Evolutionary conservation across 2,797 vertebrate species (phyloP), one percentile per base, ranked within the genome.

Genomic region (Cottoperca gobio): DNA sequence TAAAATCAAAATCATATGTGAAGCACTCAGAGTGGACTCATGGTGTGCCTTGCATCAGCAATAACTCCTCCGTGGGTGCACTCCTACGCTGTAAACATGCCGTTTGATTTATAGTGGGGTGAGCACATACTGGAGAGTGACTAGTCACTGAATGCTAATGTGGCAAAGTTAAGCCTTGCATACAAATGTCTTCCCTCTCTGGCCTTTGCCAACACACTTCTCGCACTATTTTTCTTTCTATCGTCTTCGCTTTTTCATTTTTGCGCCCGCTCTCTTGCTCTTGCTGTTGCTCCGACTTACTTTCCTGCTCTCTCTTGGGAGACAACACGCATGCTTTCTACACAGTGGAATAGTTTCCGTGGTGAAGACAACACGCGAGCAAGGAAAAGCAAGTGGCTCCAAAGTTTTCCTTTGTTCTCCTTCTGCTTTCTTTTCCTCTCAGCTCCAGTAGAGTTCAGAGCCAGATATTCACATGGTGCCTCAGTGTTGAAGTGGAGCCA

Each of bases 71-170:
- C 13, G 39, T 26, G 28, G 19, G 45, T 76, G 65, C 63, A 13
- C 74, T 81, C 59, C 81, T 40, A 3, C 13, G 73, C 80, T 50
- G 82, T 87, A 91, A 92, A 93, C 91, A 89, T 74, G 83, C 65
- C 35, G 76, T 86, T 84, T 90, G 88, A 90, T 88, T 91, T 85
- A 92, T 79, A 57, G 75, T 33, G 71, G 65, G 53, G 60, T 26
- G 81, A 87, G 62, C 69, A 83, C 82, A 79, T 68, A 79, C 76
- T 65, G 63, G 53, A 85, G 88, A 90, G 83, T 82, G 73, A 81
- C 78, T 78, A 81, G 86, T 86, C 86, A 74, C 91, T 89, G 90
- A 92, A 90, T 91, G 84, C 87, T 93, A 90, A 88, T 89, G 86
- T 42, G 65, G 86, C 81, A 83, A 73, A 81, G 89, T 55, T 69